These are phyloP conservation scores for Cinara cedri DNA, from an alignment of 2,888 invertebrate species.

Conservation along the genomic window DNA sequence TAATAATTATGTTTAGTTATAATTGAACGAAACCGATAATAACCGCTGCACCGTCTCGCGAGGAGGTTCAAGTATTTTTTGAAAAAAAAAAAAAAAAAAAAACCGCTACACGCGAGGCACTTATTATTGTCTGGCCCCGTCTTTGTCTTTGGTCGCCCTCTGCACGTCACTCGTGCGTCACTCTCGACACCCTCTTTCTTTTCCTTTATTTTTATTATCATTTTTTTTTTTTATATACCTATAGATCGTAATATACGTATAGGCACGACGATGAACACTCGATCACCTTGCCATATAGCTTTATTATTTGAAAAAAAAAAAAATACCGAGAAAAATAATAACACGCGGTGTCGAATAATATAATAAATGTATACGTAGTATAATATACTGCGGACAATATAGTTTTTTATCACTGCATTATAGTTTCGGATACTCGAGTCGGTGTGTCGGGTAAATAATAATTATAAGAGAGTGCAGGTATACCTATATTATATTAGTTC, in stretches of 20 bases:
- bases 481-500: too few relatives aligned
- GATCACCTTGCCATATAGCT: constrained; percentile 9
- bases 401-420: constrained; percentile 26
- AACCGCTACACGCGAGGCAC: not conserved
- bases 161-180: constrained; percentile 29
- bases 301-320: too few relatives aligned
- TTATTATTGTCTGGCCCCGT: constrained; percentile 7
- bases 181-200: constrained; percentile 33
- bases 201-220: too few relatives aligned
- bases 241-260: constrained; percentile 9
- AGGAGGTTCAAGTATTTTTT: constrained; percentile 17
- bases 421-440: not conserved
- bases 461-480: too few relatives aligned
- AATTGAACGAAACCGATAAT: constrained; percentile 2
- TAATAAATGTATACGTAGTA: too few relatives aligned
- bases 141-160: constrained; percentile 21
- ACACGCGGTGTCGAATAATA: not conserved
- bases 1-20: not conserved
- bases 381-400: constrained; percentile 26
- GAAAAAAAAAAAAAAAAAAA: too few relatives aligned
- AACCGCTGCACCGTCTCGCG: too few relatives aligned
- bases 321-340: constrained; percentile 21
- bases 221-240: not conserved
- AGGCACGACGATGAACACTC: constrained; percentile 12
- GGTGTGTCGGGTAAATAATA: too few relatives aligned